phyloP scores from a whole-genome alignment of 2,797 vertebrate species.

The Aplochiton taeniatus region DNA sequence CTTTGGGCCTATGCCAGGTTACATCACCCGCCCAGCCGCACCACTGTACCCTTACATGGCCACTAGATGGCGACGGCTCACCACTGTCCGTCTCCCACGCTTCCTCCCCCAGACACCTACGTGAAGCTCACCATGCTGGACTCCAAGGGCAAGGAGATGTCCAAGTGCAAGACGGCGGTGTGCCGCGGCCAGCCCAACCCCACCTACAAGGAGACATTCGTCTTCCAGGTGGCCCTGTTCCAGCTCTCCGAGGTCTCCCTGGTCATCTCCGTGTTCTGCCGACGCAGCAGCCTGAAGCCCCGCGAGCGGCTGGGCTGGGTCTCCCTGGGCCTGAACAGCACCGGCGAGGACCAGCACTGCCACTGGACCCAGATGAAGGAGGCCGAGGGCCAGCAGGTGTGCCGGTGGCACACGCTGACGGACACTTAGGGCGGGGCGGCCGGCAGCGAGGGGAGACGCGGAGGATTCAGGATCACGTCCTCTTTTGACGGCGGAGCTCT shows the following conservation, averaged over 20 bases:
- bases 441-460: too few relatives aligned
- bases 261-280: constrained; percentile 90
- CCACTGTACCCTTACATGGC: constrained; percentile 31
- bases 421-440: constrained; percentile 65
- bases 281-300: constrained; percentile 89
- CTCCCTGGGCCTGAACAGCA: constrained; percentile 93
- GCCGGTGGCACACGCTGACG: constrained; percentile 90
- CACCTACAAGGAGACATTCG: constrained; percentile 94
- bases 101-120: constrained; percentile 85
- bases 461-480: too few relatives aligned
- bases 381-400: constrained; percentile 93
- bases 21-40: too few relatives aligned
- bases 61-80: constrained; percentile 61
- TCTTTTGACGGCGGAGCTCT: too few relatives aligned
- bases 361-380: constrained; percentile 97
- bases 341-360: constrained; percentile 89
- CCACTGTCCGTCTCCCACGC: constrained; percentile 7
- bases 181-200: constrained; percentile 94
- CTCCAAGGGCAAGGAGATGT: constrained; percentile 98
- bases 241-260: constrained; percentile 96
- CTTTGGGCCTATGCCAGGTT: too few relatives aligned
- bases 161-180: constrained; percentile 92
- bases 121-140: constrained; percentile 96
- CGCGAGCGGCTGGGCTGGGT: constrained; percentile 94
- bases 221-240: constrained; percentile 97